A percentile compares a stretch with the other conserved stretches of the same genome.
Conservation (phyloP, 2,888 invertebrate species). For the Ferrisia virgata region DNA sequence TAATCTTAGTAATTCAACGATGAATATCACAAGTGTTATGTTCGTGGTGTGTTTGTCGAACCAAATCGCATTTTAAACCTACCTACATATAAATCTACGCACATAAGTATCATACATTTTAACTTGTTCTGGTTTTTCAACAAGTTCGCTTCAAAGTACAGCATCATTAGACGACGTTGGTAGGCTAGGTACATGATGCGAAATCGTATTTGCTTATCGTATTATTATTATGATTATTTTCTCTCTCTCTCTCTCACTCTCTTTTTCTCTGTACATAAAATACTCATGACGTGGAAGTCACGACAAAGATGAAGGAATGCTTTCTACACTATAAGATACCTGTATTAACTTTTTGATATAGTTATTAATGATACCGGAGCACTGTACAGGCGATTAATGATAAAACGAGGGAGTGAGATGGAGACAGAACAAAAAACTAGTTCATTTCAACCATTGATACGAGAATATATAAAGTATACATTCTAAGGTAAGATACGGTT, state of each 20-base stretch:
- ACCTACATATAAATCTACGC: background rate
- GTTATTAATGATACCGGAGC: background rate
- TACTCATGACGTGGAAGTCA: background rate
- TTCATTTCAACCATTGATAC: background rate
- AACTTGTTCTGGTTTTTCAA: constrained; percentile 1
- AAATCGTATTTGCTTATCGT: background rate
- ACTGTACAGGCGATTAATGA: background rate
- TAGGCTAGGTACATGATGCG: background rate
- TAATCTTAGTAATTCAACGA: background rate
- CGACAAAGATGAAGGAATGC: background rate
- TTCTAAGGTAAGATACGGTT: too few species aligned
- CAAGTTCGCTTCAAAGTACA: background rate
- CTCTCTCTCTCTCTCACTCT: too few species aligned
- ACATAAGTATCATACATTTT: too few species aligned
- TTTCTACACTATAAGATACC: too few species aligned
- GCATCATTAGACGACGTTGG: too few species aligned
- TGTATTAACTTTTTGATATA: background rate
- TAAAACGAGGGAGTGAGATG: too few species aligned
- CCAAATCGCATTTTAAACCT: background rate
- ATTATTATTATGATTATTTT: background rate
- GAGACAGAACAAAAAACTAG: background rate
- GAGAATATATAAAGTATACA: too few species aligned
- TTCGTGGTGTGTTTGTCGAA: background rate
- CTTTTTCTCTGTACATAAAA: background rate
- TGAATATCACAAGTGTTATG: background rate